These are phyloP conservation scores for Aphidius ervi DNA, from an alignment of 1,140 invertebrate genomes.

Conservation along the genomic window DNA sequence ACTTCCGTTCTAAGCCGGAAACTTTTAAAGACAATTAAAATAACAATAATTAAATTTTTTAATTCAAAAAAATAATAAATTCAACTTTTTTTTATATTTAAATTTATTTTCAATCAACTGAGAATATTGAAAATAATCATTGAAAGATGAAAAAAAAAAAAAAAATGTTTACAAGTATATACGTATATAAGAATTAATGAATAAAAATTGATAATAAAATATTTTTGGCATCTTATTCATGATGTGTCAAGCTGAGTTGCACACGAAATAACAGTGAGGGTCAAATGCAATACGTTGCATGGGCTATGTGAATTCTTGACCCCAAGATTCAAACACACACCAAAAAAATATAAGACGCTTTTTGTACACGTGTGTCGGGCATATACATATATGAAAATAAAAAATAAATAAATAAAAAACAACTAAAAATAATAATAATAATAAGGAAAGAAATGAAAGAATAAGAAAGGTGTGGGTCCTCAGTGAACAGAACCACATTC, in stretches of 20 bases:
- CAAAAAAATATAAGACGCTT: slow-evolving; percentile 6
- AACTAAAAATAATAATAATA: too few species aligned
- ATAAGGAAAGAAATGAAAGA: slow-evolving; percentile 1
- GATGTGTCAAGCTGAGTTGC: not conserved
- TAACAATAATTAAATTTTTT: too few species aligned
- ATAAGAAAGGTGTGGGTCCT: slow-evolving; percentile 7
- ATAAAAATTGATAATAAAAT: too few species aligned
- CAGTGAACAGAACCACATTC: slow-evolving; percentile 6
- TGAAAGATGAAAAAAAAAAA: too few species aligned
- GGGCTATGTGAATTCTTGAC: slow-evolving; percentile 9
- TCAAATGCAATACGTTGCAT: slow-evolving; percentile 2
- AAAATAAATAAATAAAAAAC: not conserved
- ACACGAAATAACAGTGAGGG: slow-evolving; percentile 5
- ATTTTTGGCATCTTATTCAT: not conserved
- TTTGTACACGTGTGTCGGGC: not conserved
- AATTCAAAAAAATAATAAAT: too few species aligned
- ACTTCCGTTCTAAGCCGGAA: slow-evolving; percentile 35
- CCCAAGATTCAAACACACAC: slow-evolving; percentile 7
- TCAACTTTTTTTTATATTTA: too few species aligned
- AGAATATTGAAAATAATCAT: too few species aligned
- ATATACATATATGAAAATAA: not conserved
- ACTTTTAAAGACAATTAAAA: not conserved
- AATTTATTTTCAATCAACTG: too few species aligned
- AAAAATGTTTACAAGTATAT: too few species aligned
- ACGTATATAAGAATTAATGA: too few species aligned